Conservation (phyloP, 2,113 vertebrate genomes). For the Mystacornis crossleyi region DNA sequence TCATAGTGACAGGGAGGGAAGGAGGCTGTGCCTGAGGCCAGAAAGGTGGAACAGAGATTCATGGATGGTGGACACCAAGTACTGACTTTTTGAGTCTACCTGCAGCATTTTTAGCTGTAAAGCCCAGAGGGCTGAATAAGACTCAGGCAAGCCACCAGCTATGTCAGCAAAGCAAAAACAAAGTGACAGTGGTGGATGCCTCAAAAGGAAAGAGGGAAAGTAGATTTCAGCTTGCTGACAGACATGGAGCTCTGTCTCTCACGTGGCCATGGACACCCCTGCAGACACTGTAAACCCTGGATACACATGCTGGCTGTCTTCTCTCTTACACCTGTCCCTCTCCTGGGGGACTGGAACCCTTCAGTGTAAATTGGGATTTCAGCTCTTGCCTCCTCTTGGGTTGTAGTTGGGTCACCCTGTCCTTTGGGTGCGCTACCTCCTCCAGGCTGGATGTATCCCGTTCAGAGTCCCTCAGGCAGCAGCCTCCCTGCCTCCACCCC, state of each 20-base stretch:
- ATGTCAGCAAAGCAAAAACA: background rate
- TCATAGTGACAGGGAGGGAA: background rate
- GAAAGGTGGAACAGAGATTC: background rate
- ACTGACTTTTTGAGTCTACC: background rate
- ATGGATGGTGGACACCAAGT: background rate
- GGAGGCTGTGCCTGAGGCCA: background rate
- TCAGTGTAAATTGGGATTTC: background rate
- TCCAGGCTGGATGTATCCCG: background rate
- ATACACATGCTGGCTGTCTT: background rate
- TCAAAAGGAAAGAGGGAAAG: background rate
- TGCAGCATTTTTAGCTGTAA: background rate
- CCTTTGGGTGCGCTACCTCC: background rate
- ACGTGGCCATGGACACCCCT: rapidly evolving
- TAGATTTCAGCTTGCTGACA: background rate
- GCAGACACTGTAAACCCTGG: background rate
- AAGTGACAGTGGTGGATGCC: background rate
- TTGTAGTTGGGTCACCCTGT: background rate
- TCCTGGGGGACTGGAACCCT: background rate
- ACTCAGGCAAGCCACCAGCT: background rate
- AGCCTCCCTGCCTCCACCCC: background rate
- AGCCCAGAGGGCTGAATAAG: background rate
- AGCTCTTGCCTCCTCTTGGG: background rate
- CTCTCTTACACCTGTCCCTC: background rate
- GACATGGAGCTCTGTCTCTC: background rate
- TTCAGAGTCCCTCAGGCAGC: too few species aligned